A percentile compares a stretch with the other conserved stretches of the same genome.
Conservation (phyloP, 2,888 invertebrate species). For the Pterostichus niger region DNA sequence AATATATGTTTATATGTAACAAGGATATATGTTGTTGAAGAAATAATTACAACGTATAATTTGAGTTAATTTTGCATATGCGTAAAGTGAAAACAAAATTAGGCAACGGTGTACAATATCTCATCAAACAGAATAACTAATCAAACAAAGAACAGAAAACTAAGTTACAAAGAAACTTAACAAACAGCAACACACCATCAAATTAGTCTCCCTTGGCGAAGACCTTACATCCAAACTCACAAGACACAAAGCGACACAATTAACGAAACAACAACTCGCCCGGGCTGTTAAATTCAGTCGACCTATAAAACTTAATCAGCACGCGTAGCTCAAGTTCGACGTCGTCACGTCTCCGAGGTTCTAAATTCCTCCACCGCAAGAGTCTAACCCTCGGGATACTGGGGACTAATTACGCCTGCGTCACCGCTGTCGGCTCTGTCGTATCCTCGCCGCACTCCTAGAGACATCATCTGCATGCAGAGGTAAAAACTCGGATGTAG, state of each 20-base stretch:
- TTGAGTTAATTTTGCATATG: constrained; percentile 18
- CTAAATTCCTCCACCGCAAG: constrained; percentile 31
- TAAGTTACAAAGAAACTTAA: constrained; percentile 44
- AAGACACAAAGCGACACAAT: constrained; percentile 53
- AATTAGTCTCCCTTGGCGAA: constrained; percentile 22
- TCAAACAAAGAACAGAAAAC: constrained; percentile 15
- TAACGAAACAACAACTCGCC: constrained; percentile 51
- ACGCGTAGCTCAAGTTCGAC: constrained; percentile 55
- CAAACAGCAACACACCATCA: constrained; percentile 47
- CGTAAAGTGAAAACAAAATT: background rate
- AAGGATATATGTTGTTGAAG: too few relatives aligned
- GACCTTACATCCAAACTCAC: constrained; percentile 14
- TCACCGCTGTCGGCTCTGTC: constrained; percentile 2
- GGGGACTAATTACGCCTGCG: constrained; percentile 26
- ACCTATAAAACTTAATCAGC: constrained; percentile 58
- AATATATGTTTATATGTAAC: too few relatives aligned
- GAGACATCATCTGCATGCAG: constrained; percentile 5
- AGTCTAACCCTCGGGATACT: background rate
- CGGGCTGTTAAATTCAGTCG: constrained; percentile 42
- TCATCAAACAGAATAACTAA: constrained; percentile 47
- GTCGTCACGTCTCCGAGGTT: constrained; percentile 31
- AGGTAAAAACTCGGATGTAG: constrained; percentile 10
- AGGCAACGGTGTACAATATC: constrained; percentile 12
- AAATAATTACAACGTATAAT: background rate
- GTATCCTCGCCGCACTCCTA: background rate